Evolutionary conservation across 92 coral and sea anemone genomes (phyloP).

Genomic region (Heliopora coerulea): DNA sequence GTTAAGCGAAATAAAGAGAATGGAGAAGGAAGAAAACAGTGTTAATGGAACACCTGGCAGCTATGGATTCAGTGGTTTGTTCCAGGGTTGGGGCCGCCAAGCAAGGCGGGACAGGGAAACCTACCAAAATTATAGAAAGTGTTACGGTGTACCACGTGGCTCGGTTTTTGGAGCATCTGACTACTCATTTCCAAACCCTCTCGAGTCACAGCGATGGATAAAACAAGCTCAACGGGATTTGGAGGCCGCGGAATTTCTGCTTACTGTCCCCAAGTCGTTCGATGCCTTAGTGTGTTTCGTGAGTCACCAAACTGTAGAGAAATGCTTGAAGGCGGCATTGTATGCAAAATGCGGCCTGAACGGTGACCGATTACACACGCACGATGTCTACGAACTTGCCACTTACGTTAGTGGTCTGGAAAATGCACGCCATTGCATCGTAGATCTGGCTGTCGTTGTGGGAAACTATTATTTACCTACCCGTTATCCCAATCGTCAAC

Average conservation of each 20-base stretch:
- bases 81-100: slow-evolving; percentile 81
- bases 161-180: slow-evolving; percentile 43
- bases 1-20: slow-evolving; percentile 81
- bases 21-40: slow-evolving; percentile 47
- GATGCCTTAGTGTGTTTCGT: slow-evolving; percentile 81
- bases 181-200: slow-evolving; percentile 65
- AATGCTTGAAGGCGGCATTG: slow-evolving; percentile 78
- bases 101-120: slow-evolving; percentile 86
- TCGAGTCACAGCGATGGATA: slow-evolving; percentile 95
- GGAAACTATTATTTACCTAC: slow-evolving; percentile 84
- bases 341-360: slow-evolving; percentile 89
- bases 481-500: slow-evolving; percentile 91
- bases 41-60: too few species aligned
- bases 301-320: slow-evolving; percentile 91
- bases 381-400: slow-evolving; percentile 90
- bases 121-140: slow-evolving; percentile 60
- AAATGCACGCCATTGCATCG: slow-evolving; percentile 71
- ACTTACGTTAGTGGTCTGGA: slow-evolving; percentile 70
- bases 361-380: slow-evolving; percentile 87
- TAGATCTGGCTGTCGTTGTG: slow-evolving; percentile 75
- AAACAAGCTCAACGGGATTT: slow-evolving; percentile 83
- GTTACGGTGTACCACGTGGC: neutral
- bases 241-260: slow-evolving; percentile 67
- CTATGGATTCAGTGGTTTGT: slow-evolving; percentile 49
- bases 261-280: slow-evolving; percentile 52